A percentile compares a stretch with the other conserved stretches of the same genome.
These are phyloP conservation scores for Apamea crenata DNA, from an alignment of 2,888 invertebrate genomes.

Conservation along the genomic window DNA sequence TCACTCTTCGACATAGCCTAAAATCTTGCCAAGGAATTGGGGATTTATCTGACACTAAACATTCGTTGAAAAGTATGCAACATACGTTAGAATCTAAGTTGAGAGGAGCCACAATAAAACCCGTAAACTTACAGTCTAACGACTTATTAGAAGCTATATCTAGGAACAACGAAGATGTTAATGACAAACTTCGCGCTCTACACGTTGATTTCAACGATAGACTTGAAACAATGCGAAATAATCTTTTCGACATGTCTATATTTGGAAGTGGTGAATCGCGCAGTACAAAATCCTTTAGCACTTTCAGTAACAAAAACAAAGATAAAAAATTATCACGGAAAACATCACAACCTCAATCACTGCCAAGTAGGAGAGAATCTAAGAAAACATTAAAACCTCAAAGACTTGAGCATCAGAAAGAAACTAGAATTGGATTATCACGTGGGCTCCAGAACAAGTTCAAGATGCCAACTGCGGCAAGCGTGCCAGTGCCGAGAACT, in stretches of 20 bases:
- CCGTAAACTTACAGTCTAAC: constrained; percentile 70
- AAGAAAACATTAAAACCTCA: constrained; percentile 28
- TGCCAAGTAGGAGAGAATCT: constrained; percentile 32
- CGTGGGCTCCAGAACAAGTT: constrained; percentile 35
- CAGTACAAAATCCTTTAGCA: constrained; percentile 27
- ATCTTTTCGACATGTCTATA: constrained; percentile 72
- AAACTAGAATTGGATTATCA: constrained; percentile 21
- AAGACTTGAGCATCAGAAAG: constrained; percentile 27
- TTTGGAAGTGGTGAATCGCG: constrained; percentile 39
- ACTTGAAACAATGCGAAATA: constrained; percentile 76
- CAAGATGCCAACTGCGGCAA: constrained; percentile 72
- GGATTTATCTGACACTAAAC: constrained; percentile 72
- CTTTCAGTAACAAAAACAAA: constrained; percentile 32
- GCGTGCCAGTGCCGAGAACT: constrained; percentile 68
- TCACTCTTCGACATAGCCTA: constrained; percentile 59
- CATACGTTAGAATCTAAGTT: constrained; percentile 73
- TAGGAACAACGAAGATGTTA: constrained; percentile 76
- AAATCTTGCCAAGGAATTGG: constrained; percentile 16
- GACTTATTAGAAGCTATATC: constrained; percentile 75
- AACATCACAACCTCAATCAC: constrained; percentile 14
- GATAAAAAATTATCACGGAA: constrained; percentile 27
- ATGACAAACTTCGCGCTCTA: constrained; percentile 80
- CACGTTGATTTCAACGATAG: constrained; percentile 82
- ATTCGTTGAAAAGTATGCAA: constrained; percentile 75
- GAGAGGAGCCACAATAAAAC: constrained; percentile 62